Evolutionary conservation across 1,140 invertebrate genomes (phyloP).

Genomic region (Coelopa frigida): DNA sequence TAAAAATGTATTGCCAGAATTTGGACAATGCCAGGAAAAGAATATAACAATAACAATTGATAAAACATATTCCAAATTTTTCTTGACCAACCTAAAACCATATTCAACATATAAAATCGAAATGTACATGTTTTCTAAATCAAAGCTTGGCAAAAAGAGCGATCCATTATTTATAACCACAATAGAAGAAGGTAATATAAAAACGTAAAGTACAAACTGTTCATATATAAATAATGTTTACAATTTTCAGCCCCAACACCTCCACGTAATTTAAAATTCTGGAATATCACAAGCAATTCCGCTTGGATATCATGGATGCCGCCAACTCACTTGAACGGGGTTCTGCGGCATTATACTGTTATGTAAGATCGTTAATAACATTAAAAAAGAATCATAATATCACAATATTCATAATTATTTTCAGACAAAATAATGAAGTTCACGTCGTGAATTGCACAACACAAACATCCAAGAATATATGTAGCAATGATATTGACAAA

Average conservation of each 20-base stretch:
- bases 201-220: background rate
- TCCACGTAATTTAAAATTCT: constrained; percentile 5
- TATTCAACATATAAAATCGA: constrained; percentile 10
- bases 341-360: constrained; percentile 12
- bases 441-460: constrained; percentile 1
- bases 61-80: background rate
- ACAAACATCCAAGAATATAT: background rate
- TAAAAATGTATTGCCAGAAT: no score
- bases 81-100: constrained; percentile 8
- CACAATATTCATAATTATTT: background rate
- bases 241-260: constrained; percentile 7
- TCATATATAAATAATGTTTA: background rate
- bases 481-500: background rate
- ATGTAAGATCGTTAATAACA: background rate
- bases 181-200: constrained; percentile 1
- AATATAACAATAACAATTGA: background rate
- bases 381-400: background rate
- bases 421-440: constrained; percentile 2
- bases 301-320: constrained; percentile 9
- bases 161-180: constrained; percentile 9
- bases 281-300: constrained; percentile 1
- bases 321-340: constrained; percentile 10
- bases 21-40: no score
- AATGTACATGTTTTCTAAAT: constrained; percentile 13
- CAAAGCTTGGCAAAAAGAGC: constrained; percentile 12